These are phyloP conservation scores for Leptosomus discolor DNA, from an alignment of 2,113 vertebrate genomes.

Conservation along the genomic window DNA sequence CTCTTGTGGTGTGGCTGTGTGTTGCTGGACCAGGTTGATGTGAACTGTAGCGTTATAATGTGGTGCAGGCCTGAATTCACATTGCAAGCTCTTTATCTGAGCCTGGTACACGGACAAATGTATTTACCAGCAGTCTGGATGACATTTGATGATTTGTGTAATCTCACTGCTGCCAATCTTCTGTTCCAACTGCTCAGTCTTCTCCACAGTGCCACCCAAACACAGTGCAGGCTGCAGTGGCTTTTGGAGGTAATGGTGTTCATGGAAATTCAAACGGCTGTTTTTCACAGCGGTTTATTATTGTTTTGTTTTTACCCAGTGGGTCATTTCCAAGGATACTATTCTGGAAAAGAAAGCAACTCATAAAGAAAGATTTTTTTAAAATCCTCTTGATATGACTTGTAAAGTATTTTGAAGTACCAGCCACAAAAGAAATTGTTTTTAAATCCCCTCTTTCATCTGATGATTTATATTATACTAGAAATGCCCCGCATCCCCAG, in stretches of 20 bases:
- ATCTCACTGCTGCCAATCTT: background rate
- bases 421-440: background rate
- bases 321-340: constrained; percentile 65
- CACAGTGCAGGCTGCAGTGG: background rate
- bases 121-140: background rate
- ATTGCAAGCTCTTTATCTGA: background rate
- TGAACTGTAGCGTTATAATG: background rate
- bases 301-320: constrained; percentile 29
- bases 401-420: constrained; percentile 33
- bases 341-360: constrained; percentile 31
- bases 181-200: background rate
- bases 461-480: background rate
- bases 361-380: constrained; percentile 17
- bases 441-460: constrained; percentile 24
- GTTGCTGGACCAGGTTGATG: background rate
- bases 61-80: background rate
- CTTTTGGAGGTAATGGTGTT: background rate
- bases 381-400: constrained; percentile 10
- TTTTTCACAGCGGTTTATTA: constrained; percentile 27
- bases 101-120: background rate
- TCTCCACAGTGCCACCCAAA: background rate
- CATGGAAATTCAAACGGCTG: background rate
- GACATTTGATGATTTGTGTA: background rate
- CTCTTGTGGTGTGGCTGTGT: rapidly evolving
- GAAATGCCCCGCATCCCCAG: background rate